Evolutionary conservation across 2,113 vertebrate species (phyloP), one percentile per base, ranked within the genome.

Genomic region (Scophthalmus maximus): DNA sequence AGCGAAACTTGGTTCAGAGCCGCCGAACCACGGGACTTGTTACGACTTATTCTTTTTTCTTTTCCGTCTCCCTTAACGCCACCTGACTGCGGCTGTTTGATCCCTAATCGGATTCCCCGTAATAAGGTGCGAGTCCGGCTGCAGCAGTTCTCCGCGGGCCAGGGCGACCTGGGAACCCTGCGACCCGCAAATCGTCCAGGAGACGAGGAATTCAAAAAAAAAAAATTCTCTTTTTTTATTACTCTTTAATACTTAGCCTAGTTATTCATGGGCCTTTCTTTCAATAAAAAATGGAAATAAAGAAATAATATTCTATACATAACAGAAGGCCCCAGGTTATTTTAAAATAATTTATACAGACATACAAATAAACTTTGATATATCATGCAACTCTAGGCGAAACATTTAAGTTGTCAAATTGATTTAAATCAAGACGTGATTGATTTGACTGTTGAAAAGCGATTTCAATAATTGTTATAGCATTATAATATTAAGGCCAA

Each of bases 21-120:
- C 64, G 55, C 70, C 50, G 74, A 84, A 87, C 81, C 88, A 83
- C 91, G 88, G 78, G 91, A 90, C 90, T 92, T 92, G 91, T 90
- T 88, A 62, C 78, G 80, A 87, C 87, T 82, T 76, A 92, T 91
- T n/a, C n/a, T n/a, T n/a, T n/a, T n/a, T n/a, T n/a, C n/a, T n/a
- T n/a, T 69, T 79, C 63, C 53, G 78, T 73, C 76, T 82, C 68
- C 52, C 17, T 1, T 22, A 74, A 65, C 68, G 0, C 40, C 8
- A 60, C 5, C n/a, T 23, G 78, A 79, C 83, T 25, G 68, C 59
- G 3, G 47, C 53, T 59, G 77, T 91, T 88, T 88, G 87, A 91
- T 91, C 82, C 87, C 60, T 83, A 86, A 87, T 87, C 83, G 60
- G 63, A 58, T 64, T 42, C 63, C 0, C 56, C 73, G 46, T 80